Base-by-base conservation (phyloP, 2,888 invertebrate genomes). In the Trachelus troglodyta region DNA sequence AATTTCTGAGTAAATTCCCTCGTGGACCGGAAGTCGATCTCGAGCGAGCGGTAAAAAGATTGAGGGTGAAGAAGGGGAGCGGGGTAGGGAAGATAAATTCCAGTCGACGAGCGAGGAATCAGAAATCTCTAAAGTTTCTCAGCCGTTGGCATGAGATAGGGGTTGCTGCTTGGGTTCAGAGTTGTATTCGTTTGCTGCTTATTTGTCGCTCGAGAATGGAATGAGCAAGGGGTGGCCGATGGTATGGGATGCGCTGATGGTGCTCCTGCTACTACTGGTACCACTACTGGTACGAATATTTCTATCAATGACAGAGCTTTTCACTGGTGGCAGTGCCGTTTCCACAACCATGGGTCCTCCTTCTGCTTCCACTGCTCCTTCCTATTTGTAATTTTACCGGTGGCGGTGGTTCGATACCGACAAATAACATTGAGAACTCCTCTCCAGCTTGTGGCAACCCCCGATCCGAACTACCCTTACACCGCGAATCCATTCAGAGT, bases 191-290 rank as follows among this genome's bases (percentile, higher is more conserved):
- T 85, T 87, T 79, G 84, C 84, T 83, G 85, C 87, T 87, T 87
- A 87, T 87, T 87, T 87, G 87, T 88, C 88, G 86, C 81, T 80
- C 81, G 83, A 83, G 85, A 85, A 87, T 86, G 86, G 83, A 86
- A 88, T 83, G 85, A 86, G 83, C 79, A 78, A 78, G 76, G 76
- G 81, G 77, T 81, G 77, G 76, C 75, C 69, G 69, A 31, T 31
- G 76, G 78, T 33, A 23, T 34, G 35, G 75, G 75, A 69, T 56
- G 56, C 56, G 56, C 56, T 56, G 56, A 56, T 56, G 56, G 23
- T 56, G 23, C 56, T 56, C 56, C 23, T 56, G 23, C 56, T 56
- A 56, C 23, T 56, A 23, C 23, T 2, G 15, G 56, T 56, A 56
- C 56, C 9, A 56, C 56, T 23, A 56, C 56, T 23, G 56, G 9